Percentiles rank a stretch among this genome's conserved stretches.
These are phyloP conservation scores for Lutjanus campechanus DNA, from an alignment of 2,797 vertebrate genomes.

Conservation along the genomic window DNA sequence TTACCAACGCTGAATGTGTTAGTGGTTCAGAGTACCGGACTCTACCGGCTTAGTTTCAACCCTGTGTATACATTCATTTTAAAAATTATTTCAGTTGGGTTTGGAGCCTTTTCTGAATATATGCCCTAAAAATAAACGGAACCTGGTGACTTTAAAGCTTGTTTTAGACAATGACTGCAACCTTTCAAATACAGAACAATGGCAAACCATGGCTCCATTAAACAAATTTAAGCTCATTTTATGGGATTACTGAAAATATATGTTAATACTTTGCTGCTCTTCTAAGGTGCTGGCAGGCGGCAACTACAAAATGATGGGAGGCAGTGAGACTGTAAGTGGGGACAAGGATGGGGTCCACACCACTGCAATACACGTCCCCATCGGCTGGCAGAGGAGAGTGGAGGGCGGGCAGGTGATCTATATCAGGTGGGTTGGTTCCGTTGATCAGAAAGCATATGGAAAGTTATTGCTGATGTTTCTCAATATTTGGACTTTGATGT, in stretches of 20 bases:
- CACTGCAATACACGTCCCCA: slow-evolving; percentile 89
- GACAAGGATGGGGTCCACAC: slow-evolving; percentile 91
- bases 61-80: not conserved
- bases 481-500: not conserved
- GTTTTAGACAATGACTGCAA: not conserved
- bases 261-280: slow-evolving; percentile 27
- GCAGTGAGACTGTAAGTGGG: slow-evolving; percentile 92
- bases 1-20: too few species aligned
- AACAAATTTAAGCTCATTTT: not conserved
- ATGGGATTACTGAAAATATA: not conserved
- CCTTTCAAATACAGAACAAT: too few species aligned
- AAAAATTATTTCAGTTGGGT: not conserved
- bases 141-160: not conserved
- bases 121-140: not conserved
- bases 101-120: not conserved
- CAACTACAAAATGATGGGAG: slow-evolving; percentile 95
- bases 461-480: not conserved
- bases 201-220: not conserved
- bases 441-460: slow-evolving; percentile 1
- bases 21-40: too few species aligned
- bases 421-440: slow-evolving; percentile 85
- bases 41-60: too few species aligned
- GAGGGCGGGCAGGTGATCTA: slow-evolving; percentile 90
- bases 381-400: slow-evolving; percentile 94
- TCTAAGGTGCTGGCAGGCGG: slow-evolving; percentile 89